Evolutionary conservation across 1,140 invertebrate species (phyloP).

Genomic region (Diabrotica undecimpunctata): DNA sequence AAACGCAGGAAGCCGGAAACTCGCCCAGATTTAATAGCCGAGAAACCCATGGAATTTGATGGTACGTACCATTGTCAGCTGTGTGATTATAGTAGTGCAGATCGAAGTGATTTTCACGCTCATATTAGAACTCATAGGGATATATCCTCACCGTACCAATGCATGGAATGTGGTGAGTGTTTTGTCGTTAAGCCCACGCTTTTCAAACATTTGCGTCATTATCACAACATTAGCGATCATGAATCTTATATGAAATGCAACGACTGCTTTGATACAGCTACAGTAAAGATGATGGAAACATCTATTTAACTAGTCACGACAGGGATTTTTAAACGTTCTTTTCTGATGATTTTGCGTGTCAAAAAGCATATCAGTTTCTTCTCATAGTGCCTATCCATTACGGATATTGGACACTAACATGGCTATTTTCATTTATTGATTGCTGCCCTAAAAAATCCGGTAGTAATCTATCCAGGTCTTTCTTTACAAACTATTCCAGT

Average conservation of each 20-base stretch:
- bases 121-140: conserved; percentile 57
- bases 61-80: conserved; percentile 54
- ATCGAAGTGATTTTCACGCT: conserved; percentile 49
- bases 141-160: conserved; percentile 58
- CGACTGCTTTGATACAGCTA: conserved; percentile 53
- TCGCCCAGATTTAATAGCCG: conserved; percentile 32
- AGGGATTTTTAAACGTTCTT: too few species aligned
- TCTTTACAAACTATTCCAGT: too few species aligned
- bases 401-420: too few species aligned
- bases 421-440: too few species aligned
- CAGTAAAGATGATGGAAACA: conserved; percentile 50
- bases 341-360: too few species aligned
- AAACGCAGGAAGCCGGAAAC: conserved; percentile 11
- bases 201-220: conserved; percentile 60
- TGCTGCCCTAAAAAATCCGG: too few species aligned
- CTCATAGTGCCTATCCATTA: too few species aligned
- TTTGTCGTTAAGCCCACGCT: conserved; percentile 63
- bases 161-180: conserved; percentile 65
- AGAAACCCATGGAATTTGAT: conserved; percentile 40
- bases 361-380: too few species aligned
- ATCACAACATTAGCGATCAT: conserved; percentile 57
- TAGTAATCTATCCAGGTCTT: too few species aligned
- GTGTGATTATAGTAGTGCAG: conserved; percentile 47
- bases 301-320: too few species aligned
- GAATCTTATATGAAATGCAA: conserved; percentile 56